Percentiles rank a stretch among this genome's conserved stretches.
These are phyloP conservation scores for Phorcus lineatus DNA, from an alignment of 2,888 invertebrate species.

Conservation along the genomic window DNA sequence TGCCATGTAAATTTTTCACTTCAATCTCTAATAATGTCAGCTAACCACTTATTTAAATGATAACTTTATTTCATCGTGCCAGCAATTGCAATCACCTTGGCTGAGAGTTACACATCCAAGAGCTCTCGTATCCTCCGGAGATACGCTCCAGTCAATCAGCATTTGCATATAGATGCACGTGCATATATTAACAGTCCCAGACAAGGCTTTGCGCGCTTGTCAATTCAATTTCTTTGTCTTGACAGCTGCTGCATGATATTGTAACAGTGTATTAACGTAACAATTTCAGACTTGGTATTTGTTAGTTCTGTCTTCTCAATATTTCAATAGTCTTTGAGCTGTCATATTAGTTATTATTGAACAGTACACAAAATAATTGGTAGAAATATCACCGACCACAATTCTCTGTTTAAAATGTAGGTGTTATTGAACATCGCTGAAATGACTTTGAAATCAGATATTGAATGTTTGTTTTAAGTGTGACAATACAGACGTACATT, in stretches of 20 bases:
- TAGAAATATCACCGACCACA: no score
- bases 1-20: slow-evolving; percentile 9
- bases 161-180: slow-evolving; percentile 17
- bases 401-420: no score
- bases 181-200: slow-evolving; percentile 4
- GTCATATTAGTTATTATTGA: no score
- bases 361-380: no score
- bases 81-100: background rate
- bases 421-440: no score
- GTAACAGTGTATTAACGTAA: background rate
- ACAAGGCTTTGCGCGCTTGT: background rate
- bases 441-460: no score
- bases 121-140: background rate
- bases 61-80: slow-evolving; percentile 10
- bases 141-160: background rate
- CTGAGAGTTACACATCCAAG: background rate
- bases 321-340: no score
- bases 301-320: no score
- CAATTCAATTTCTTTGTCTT: background rate
- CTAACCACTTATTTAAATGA: slow-evolving; percentile 16
- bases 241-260: background rate
- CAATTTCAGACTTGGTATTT: background rate
- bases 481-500: no score
- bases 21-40: slow-evolving; percentile 17
- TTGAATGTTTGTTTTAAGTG: no score